Evolutionary conservation across 2,113 vertebrate genomes (phyloP).

Genomic region (Plestiodon gilberti): DNA sequence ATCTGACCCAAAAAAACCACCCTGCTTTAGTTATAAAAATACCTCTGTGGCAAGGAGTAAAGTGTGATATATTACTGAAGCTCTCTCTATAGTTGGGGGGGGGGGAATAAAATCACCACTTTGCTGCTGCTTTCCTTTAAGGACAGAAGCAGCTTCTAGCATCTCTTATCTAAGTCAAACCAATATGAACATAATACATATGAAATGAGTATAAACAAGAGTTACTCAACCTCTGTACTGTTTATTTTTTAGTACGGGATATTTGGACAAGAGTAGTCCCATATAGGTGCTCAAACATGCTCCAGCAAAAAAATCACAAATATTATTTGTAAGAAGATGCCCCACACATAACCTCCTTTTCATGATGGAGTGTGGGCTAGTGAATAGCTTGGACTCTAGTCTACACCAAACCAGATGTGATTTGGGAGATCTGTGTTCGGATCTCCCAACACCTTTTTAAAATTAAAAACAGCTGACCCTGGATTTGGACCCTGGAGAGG

Average conservation of each 20-base stretch:
- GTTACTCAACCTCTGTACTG: neutral
- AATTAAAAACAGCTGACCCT: too few relatives aligned
- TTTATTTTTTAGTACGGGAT: neutral
- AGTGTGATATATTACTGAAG: constrained; percentile 23
- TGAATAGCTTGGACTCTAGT: neutral
- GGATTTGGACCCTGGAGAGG: too few relatives aligned
- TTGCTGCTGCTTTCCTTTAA: constrained; percentile 17
- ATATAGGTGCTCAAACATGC: neutral
- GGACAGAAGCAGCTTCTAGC: constrained; percentile 29
- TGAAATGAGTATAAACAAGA: neutral
- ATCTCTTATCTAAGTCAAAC: neutral
- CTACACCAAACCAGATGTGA: neutral
- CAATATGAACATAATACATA: neutral
- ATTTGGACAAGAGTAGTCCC: neutral
- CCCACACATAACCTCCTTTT: neutral
- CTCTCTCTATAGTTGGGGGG: constrained; percentile 17
- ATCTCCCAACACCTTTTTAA: neutral
- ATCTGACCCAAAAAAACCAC: constrained; percentile 69
- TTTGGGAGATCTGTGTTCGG: neutral
- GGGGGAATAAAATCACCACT: neutral
- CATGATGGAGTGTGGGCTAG: neutral
- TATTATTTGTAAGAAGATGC: neutral
- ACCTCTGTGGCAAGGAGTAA: constrained; percentile 55
- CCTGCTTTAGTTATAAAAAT: constrained; percentile 63
- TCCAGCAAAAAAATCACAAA: neutral